phyloP scores from a whole-genome alignment of 2,797 vertebrate genomes.

The Valencia hispanica region DNA sequence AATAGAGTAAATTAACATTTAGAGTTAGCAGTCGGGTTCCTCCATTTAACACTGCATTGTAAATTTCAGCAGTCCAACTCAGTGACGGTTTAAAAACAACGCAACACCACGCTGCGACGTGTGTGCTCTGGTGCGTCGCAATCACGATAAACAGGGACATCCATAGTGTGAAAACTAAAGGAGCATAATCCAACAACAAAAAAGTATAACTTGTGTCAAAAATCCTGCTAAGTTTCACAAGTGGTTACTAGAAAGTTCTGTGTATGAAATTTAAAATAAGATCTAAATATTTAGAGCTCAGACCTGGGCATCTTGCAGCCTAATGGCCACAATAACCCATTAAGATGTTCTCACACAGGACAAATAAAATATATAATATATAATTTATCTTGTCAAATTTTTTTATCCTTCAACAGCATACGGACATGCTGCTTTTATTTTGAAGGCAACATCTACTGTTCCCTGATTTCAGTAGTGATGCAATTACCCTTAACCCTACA shows the following conservation, averaged over 20 bases:
- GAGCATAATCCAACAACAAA: no score
- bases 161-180: no score
- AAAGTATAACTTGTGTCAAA: no score
- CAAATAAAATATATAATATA: neutral
- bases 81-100: neutral
- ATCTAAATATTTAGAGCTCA: no score
- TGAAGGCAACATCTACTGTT: neutral
- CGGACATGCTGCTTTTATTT: neutral
- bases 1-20: slow-evolving; percentile 20
- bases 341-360: no score
- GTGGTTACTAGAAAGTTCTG: no score
- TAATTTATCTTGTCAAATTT: neutral
- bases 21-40: slow-evolving; percentile 1
- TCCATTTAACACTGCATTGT: slow-evolving; percentile 16
- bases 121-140: neutral
- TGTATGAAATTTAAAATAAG: no score
- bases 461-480: neutral
- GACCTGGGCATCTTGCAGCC: neutral
- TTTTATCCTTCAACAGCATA: neutral
- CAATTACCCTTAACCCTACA: no score
- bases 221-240: no score
- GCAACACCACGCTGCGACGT: slow-evolving; percentile 6
- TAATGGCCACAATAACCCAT: neutral
- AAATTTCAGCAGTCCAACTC: slow-evolving; percentile 27
- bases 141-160: no score